Evolutionary conservation across 2,888 invertebrate species (phyloP).

Genomic region (Argyra leucocephala): DNA sequence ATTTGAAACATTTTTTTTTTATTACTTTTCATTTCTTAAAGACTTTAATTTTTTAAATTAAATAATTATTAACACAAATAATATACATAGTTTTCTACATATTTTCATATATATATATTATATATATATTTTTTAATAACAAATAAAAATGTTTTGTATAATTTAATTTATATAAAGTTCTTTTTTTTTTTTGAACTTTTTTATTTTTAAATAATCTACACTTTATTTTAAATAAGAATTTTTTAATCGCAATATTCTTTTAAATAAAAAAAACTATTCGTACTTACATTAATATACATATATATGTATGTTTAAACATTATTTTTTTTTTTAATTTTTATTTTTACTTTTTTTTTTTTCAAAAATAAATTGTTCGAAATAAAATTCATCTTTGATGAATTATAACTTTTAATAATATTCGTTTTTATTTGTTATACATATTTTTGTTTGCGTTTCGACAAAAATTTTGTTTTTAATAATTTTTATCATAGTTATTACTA

Average conservation of each 20-base stretch:
- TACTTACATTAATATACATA: not conserved
- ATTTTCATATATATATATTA: not conserved
- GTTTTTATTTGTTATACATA: not conserved
- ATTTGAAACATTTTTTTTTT: constrained; percentile 1
- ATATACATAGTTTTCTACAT: not conserved
- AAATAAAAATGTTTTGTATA: constrained; percentile 4
- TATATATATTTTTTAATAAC: not conserved
- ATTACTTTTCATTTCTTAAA: constrained; percentile 4
- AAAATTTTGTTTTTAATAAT: not conserved
- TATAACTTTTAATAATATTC: not conserved
- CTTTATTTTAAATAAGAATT: not conserved
- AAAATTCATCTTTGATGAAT: not conserved
- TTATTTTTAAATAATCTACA: not conserved
- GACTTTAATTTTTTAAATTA: constrained; percentile 6
- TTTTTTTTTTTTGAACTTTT: not conserved
- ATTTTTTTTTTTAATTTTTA: not conserved
- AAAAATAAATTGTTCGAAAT: not conserved
- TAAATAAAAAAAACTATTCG: not conserved
- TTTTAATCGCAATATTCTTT: not conserved
- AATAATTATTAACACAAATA: not conserved
- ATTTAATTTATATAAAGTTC: not conserved
- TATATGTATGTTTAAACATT: not conserved
- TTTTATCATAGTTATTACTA: not conserved
- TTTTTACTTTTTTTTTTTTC: not conserved
- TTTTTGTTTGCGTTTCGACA: not conserved